phyloP scores from a whole-genome alignment of 1,140 invertebrate species.

The Drosophila seguyi region DNA sequence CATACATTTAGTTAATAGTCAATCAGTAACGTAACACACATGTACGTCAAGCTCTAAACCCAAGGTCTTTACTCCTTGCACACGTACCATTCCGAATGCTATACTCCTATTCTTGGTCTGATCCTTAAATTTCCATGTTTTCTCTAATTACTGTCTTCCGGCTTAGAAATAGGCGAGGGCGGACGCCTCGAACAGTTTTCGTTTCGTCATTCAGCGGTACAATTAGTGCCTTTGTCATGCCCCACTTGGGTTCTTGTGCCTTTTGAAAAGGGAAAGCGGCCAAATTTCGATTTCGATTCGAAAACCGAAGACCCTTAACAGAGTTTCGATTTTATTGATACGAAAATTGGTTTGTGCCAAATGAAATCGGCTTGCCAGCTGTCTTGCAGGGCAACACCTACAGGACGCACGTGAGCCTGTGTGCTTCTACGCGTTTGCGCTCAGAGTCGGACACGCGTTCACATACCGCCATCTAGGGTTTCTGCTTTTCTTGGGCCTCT shows the following conservation, averaged over 20 bases:
- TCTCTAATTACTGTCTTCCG: slow-evolving; percentile 81
- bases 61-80: slow-evolving; percentile 14
- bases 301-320: slow-evolving; percentile 58
- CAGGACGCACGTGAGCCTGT: slow-evolving; percentile 65
- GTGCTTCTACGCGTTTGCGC: slow-evolving; percentile 18
- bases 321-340: slow-evolving; percentile 80
- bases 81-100: slow-evolving; percentile 55
- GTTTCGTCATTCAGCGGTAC: slow-evolving; percentile 59
- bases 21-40: not conserved
- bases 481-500: slow-evolving; percentile 4
- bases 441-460: slow-evolving; percentile 55
- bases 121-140: slow-evolving; percentile 46
- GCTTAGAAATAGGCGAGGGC: slow-evolving; percentile 45
- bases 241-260: slow-evolving; percentile 55
- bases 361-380: slow-evolving; percentile 71
- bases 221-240: slow-evolving; percentile 80
- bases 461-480: slow-evolving; percentile 32
- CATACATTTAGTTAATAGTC: not conserved
- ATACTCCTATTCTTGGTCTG: slow-evolving; percentile 28
- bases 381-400: slow-evolving; percentile 72
- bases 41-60: not conserved
- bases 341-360: slow-evolving; percentile 78
- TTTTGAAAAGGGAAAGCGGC: slow-evolving; percentile 64
- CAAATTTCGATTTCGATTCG: slow-evolving; percentile 66
- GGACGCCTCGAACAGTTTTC: slow-evolving; percentile 59